These are phyloP conservation scores for Heliconius ismenius DNA, from an alignment of 2,888 invertebrate genomes.

Conservation along the genomic window DNA sequence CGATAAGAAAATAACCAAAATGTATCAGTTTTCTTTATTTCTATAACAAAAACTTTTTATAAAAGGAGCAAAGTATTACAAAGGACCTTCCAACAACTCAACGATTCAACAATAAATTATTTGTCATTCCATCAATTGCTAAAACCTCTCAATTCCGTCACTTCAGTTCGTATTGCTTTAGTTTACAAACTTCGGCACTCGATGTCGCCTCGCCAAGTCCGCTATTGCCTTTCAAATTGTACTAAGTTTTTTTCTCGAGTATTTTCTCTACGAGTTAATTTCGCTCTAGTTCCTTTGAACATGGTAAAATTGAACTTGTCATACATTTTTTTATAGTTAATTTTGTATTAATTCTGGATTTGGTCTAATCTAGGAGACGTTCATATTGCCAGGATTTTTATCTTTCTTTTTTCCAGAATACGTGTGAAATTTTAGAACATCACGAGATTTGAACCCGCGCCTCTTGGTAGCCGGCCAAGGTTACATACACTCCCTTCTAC, in stretches of 20 bases:
- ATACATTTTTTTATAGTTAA: no score
- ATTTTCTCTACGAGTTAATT: not conserved
- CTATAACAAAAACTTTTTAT: not conserved
- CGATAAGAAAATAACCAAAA: not conserved
- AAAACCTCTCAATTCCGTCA: conserved; percentile 21
- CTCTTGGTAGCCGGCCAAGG: no score
- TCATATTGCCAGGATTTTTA: no score
- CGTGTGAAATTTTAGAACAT: no score
- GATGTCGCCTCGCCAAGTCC: conserved; percentile 15
- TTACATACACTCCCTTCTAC: no score
- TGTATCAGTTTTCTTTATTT: not conserved
- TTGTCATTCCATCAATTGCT: conserved; percentile 19
- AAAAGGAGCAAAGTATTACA: not conserved
- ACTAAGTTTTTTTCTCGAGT: conserved; percentile 1
- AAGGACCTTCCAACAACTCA: not conserved
- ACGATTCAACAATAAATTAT: conserved; percentile 18
- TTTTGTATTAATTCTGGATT: no score
- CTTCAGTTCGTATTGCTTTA: conserved; percentile 21
- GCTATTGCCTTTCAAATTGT: conserved; percentile 20
- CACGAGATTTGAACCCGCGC: no score
- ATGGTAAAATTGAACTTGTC: no score
- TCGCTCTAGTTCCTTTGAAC: not conserved
- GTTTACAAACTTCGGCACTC: conserved; percentile 23
- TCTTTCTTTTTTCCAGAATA: no score
- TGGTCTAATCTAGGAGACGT: no score